Conservation (phyloP, 2,888 invertebrate genomes). For the Tipula helvola region DNA sequence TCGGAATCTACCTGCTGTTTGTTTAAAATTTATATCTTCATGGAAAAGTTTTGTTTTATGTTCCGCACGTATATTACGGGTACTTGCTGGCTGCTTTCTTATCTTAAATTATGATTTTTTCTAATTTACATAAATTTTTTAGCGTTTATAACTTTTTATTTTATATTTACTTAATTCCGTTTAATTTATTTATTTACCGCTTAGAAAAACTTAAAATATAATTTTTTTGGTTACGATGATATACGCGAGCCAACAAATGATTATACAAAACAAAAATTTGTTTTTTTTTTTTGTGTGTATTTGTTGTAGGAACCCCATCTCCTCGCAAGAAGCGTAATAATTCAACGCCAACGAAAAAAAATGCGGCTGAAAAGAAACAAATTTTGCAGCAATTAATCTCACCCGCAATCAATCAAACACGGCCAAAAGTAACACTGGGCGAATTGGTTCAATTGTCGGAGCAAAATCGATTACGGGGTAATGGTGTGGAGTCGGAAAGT, state of each 20-base stretch:
- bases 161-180: neutral
- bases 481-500: slow-evolving; percentile 34
- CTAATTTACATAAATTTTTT: neutral
- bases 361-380: slow-evolving; percentile 64
- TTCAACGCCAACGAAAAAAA: slow-evolving; percentile 65
- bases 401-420: slow-evolving; percentile 47
- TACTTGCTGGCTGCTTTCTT: neutral
- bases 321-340: slow-evolving; percentile 68
- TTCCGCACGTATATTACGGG: neutral
- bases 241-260: neutral
- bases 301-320: slow-evolving; percentile 54
- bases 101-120: neutral
- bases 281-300: slow-evolving; percentile 13
- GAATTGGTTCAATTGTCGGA: slow-evolving; percentile 65
- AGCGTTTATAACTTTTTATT: neutral
- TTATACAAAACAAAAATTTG: neutral
- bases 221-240: neutral
- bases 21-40: neutral
- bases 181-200: slow-evolving; percentile 4
- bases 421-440: slow-evolving; percentile 42
- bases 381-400: slow-evolving; percentile 65
- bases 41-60: neutral
- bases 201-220: neutral
- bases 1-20: neutral
- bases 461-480: slow-evolving; percentile 38